phyloP scores from a whole-genome alignment of 2,797 vertebrate species.

The Pseudochaenichthys georgianus region DNA sequence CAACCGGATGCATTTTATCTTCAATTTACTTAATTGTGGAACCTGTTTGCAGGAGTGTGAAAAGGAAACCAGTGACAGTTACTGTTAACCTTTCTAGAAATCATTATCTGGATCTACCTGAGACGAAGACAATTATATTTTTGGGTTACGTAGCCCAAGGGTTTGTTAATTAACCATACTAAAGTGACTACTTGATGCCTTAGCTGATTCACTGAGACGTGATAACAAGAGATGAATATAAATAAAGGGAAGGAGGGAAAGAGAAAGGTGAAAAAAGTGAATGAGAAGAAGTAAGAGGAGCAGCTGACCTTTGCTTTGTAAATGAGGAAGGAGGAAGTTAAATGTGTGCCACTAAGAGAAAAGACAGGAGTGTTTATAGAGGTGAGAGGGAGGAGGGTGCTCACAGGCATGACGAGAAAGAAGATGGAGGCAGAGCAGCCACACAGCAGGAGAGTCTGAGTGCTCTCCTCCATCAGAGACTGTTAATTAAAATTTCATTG shows the following conservation, averaged over 20 bases:
- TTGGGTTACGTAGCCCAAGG: not conserved
- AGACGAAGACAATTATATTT: not conserved
- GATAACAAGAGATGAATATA: not conserved
- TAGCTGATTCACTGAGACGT: not conserved
- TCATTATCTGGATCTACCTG: not conserved
- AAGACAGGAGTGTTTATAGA: conserved; percentile 40
- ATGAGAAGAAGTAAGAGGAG: conserved; percentile 24
- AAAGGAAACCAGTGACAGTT: not conserved
- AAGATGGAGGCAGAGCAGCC: conserved; percentile 55
- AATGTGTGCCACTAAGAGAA: conserved; percentile 44
- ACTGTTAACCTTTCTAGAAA: not conserved
- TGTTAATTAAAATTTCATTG: conserved; percentile 87
- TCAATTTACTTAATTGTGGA: not conserved
- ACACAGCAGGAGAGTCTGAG: conserved; percentile 86
- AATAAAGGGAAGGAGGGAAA: not conserved
- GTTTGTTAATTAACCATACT: not conserved
- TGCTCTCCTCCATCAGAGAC: conserved; percentile 80
- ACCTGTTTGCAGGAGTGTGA: not conserved
- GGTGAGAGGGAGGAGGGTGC: conserved; percentile 40
- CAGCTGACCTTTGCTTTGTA: conserved; percentile 62
- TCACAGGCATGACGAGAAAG: conserved; percentile 64
- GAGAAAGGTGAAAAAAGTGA: conserved; percentile 6
- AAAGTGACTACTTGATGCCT: not conserved
- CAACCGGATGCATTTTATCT: not conserved
- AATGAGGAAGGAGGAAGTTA: conserved; percentile 46